Percentiles rank a stretch among this genome's conserved stretches.
These are phyloP conservation scores for Neofelis nebulosa DNA, from an alignment of 2,113 vertebrate genomes.

Conservation along the genomic window DNA sequence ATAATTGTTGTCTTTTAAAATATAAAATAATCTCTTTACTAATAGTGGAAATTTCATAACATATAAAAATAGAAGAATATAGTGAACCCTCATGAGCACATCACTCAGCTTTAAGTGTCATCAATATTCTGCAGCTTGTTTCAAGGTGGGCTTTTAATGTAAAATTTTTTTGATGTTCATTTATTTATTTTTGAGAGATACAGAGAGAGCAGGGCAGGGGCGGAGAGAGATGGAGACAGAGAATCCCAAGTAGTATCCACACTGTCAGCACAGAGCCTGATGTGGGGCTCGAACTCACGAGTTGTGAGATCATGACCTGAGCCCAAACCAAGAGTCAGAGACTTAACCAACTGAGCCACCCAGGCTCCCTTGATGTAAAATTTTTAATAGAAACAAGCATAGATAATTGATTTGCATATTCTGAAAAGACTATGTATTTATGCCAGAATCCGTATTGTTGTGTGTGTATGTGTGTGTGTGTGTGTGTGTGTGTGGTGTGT, in stretches of 20 bases:
- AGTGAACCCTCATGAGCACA: background rate
- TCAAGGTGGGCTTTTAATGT: background rate
- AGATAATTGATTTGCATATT: background rate
- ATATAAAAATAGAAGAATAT: background rate
- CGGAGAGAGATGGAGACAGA: no score
- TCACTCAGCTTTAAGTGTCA: background rate
- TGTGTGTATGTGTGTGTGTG: background rate
- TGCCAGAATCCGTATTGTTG: background rate
- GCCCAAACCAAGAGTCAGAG: no score
- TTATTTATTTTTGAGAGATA: no score
- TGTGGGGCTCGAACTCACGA: no score
- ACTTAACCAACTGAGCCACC: no score
- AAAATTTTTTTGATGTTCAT: background rate
- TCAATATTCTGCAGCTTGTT: background rate
- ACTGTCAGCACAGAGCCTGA: no score
- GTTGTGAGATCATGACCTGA: no score
- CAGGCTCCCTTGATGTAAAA: background rate
- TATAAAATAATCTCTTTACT: slow-evolving; percentile 5
- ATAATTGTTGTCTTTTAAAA: slow-evolving; percentile 13
- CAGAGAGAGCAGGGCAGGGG: no score
- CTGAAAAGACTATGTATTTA: background rate
- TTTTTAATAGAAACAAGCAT: slow-evolving; percentile 4
- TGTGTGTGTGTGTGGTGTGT: background rate
- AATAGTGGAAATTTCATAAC: background rate
- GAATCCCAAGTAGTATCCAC: no score